phyloP scores from a whole-genome alignment of 2,888 invertebrate genomes.

The Drosophila demipolita region DNA sequence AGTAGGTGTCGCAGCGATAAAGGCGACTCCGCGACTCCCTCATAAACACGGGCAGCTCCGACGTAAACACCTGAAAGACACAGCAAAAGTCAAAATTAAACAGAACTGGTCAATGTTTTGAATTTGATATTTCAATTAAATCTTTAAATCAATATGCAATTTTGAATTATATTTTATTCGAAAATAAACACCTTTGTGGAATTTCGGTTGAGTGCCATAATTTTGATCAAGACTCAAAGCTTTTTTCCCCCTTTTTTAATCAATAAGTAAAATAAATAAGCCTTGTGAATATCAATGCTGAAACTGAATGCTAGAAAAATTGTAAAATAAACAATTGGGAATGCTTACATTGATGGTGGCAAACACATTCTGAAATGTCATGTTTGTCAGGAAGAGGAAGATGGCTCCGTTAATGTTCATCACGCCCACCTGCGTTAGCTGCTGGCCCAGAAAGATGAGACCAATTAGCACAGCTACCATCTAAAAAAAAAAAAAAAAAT shows the following conservation, averaged over 20 bases:
- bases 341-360: slow-evolving; percentile 94
- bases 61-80: slow-evolving; percentile 91
- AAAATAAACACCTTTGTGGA: too few relatives aligned
- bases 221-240: background rate
- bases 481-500: slow-evolving; percentile 85
- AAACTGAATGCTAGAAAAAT: too few relatives aligned
- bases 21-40: slow-evolving; percentile 95
- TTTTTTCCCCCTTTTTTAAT: background rate
- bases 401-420: slow-evolving; percentile 97
- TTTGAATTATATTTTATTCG: too few relatives aligned
- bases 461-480: slow-evolving; percentile 95
- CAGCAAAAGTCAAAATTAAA: background rate
- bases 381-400: slow-evolving; percentile 95
- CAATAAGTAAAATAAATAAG: background rate
- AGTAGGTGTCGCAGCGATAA: slow-evolving; percentile 96
- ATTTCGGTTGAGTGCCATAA: background rate
- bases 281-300: background rate
- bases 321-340: background rate
- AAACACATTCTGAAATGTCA: slow-evolving; percentile 98
- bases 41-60: slow-evolving; percentile 95
- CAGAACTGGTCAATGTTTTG: too few relatives aligned
- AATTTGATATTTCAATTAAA: background rate
- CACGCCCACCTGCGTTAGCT: slow-evolving; percentile 93
- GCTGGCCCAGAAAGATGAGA: slow-evolving; percentile 93
- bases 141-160: too few relatives aligned